Conservation (phyloP, 2,888 invertebrate genomes). For the Drosophila siamana region DNA sequence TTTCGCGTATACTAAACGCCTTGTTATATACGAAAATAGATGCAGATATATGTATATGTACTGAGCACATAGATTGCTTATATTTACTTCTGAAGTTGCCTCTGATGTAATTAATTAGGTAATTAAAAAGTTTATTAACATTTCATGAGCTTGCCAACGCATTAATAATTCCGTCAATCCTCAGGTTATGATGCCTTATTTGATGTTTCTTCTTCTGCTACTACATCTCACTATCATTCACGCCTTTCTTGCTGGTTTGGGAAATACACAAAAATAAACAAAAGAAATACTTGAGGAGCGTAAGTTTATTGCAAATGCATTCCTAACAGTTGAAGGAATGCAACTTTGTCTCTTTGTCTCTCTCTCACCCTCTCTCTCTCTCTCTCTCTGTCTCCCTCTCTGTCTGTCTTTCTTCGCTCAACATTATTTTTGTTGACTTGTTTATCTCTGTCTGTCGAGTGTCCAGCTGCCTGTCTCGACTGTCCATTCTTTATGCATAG, state of each 20-base stretch:
- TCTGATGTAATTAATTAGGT: constrained; percentile 44
- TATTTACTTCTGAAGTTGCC: constrained; percentile 8
- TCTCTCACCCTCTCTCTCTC: not conserved
- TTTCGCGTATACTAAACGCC: constrained; percentile 13
- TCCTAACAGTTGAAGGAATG: constrained; percentile 19
- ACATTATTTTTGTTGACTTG: constrained; percentile 21
- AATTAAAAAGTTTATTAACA: constrained; percentile 50
- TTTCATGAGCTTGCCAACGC: constrained; percentile 23
- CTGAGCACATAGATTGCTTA: not conserved
- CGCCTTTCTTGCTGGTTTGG: too few relatives aligned
- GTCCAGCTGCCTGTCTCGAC: not conserved
- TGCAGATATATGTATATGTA: not conserved
- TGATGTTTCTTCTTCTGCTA: constrained; percentile 15
- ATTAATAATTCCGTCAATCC: constrained; percentile 24
- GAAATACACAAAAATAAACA: not conserved
- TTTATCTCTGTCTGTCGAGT: constrained; percentile 11
- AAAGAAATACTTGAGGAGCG: constrained; percentile 1
- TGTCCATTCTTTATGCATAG: not conserved
- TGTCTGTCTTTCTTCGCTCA: not conserved
- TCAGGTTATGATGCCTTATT: constrained; percentile 22
- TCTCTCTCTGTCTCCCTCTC: not conserved
- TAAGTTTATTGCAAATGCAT: constrained; percentile 19
- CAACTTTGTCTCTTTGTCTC: constrained; percentile 20
- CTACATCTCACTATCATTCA: not conserved
- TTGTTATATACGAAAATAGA: not conserved